Evolutionary conservation across 2,888 invertebrate genomes (phyloP).

Genomic region (Disparrhopalites patrizii): DNA sequence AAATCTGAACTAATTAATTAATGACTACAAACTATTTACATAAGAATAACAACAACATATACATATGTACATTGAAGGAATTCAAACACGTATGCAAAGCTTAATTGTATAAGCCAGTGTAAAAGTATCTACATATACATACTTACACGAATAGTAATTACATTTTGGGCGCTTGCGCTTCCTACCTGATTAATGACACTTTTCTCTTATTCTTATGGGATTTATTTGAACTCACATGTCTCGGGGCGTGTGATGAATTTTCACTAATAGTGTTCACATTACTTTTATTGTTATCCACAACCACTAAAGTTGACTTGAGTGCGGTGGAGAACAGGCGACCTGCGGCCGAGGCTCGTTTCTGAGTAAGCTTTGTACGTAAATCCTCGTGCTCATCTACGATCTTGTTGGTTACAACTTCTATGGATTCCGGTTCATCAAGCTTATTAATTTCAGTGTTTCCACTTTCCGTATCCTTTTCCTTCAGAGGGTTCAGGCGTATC

Average conservation of each 20-base stretch:
- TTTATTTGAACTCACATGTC: slow-evolving; percentile 4
- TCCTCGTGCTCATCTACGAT: slow-evolving; percentile 16
- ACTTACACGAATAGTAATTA: too few relatives aligned
- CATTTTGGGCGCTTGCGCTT: background rate
- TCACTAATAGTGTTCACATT: background rate
- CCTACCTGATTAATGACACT: slow-evolving; percentile 25
- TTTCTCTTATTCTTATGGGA: slow-evolving; percentile 23
- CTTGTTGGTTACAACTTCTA: background rate
- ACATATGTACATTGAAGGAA: too few relatives aligned
- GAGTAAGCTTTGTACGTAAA: slow-evolving; percentile 27
- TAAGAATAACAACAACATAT: too few relatives aligned
- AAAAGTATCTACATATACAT: too few relatives aligned
- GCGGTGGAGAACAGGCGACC: slow-evolving; percentile 28
- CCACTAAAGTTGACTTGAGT: slow-evolving; percentile 27
- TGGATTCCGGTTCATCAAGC: background rate
- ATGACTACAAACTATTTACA: too few relatives aligned
- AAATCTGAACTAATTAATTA: too few relatives aligned
- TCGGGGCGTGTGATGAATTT: background rate
- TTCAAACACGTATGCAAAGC: too few relatives aligned
- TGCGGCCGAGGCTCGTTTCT: slow-evolving; percentile 27
- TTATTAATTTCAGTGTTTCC: background rate
- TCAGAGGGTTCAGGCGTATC: slow-evolving; percentile 17
- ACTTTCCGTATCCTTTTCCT: background rate
- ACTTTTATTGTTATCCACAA: slow-evolving; percentile 9
- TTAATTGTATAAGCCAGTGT: too few relatives aligned